Evolutionary conservation across 2,113 vertebrate genomes (phyloP), one percentile per base, ranked within the genome.

Genomic region (Microtus pennsylvanicus): DNA sequence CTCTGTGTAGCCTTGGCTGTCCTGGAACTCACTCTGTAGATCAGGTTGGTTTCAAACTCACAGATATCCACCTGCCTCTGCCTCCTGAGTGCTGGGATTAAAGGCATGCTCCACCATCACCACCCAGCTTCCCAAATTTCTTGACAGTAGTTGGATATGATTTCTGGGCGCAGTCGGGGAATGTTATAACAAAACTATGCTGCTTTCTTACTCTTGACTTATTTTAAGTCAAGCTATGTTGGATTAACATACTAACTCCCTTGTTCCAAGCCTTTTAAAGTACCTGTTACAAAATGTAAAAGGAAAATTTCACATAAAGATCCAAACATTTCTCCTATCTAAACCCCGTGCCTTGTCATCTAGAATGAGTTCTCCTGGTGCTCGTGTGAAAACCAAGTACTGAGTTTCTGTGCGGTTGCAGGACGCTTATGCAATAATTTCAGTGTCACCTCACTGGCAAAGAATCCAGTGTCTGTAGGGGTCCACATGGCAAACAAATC

Each of bases 241-340:
- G 35, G 45, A 45, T 22, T 83, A 78, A 87, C 55, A 81, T 52
- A 50, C 42, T 67, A 45, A 81, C n/a, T 12, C 58, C 26, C 14
- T 93, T 74, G 67, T 63, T 38, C 55, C 83, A 88, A 74, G 45
- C 9, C 7, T 52, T 81, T 82, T 82, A 50, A 69, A 35, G 42
- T 45, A 55, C 42, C 52, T 58, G 58, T 28, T 85, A 26, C 38
- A 87, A 35, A 96, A 83, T 19, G 61, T 74, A 74, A 89, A 96
- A 87, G 42, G 78, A 83, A 58, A 24, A 1, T 28, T 82, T 82
- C 69, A 63, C 14, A 22, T 42, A 16, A 30, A 77, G 16, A 17
- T 42, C 26, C 11, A 75, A 75, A 52, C 24, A 45, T 91, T 58
- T 63, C 21, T 38, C 26, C 0, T 1, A 35, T 58, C 30, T 24